These are phyloP conservation scores for Drosophila siamana DNA, from an alignment of 2,888 invertebrate genomes.

Conservation along the genomic window DNA sequence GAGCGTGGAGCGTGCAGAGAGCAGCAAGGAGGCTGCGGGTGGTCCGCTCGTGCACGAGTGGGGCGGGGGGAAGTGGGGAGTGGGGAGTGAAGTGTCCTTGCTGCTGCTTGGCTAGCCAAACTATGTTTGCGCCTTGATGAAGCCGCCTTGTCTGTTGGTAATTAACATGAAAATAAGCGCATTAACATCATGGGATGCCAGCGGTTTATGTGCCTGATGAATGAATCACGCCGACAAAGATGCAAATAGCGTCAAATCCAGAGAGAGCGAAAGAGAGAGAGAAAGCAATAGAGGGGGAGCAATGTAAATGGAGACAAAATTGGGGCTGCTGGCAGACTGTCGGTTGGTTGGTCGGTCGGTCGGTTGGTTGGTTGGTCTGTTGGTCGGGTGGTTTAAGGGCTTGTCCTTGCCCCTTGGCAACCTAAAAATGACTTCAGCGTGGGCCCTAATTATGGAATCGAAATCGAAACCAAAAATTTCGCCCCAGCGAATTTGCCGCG, in stretches of 20 bases:
- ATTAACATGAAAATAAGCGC: constrained; percentile 79
- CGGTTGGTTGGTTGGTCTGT: too few relatives aligned
- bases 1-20: background rate
- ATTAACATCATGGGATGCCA: constrained; percentile 64
- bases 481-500: constrained; percentile 33
- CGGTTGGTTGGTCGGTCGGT: too few relatives aligned
- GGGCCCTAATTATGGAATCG: constrained; percentile 66
- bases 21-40: too few relatives aligned
- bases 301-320: background rate
- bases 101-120: constrained; percentile 27
- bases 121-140: constrained; percentile 42
- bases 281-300: background rate
- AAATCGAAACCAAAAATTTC: constrained; percentile 64
- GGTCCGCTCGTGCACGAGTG: constrained; percentile 10
- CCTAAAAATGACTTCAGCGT: constrained; percentile 38
- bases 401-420: constrained; percentile 41
- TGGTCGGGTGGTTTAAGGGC: constrained; percentile 34
- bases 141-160: constrained; percentile 67
- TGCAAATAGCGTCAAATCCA: background rate
- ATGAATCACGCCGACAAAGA: constrained; percentile 8
- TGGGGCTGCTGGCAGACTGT: background rate
- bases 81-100: constrained; percentile 13
- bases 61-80: too few relatives aligned
- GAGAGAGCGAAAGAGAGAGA: background rate
- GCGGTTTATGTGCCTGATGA: constrained; percentile 46